phyloP scores from a whole-genome alignment of 2,797 vertebrate genomes.

The Graptemys geographica region DNA sequence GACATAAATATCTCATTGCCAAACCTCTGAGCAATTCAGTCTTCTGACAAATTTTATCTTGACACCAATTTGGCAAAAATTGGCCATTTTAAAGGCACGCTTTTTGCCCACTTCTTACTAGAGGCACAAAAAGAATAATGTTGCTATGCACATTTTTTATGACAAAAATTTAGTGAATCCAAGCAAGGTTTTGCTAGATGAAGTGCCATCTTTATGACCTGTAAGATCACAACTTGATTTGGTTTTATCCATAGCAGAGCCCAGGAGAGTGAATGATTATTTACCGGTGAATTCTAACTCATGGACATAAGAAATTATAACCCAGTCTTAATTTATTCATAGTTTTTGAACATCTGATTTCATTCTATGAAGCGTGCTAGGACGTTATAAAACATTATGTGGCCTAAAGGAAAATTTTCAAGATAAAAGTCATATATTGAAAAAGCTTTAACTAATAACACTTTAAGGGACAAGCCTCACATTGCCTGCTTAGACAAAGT shows the following conservation, averaged over 20 bases:
- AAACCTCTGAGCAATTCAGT: background rate
- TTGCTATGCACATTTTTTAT: constrained; percentile 3
- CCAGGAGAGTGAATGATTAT: constrained; percentile 22
- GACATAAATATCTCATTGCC: background rate
- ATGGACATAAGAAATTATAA: constrained; percentile 16
- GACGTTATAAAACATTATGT: background rate
- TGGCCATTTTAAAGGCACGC: background rate
- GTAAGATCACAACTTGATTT: background rate
- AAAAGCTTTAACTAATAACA: background rate
- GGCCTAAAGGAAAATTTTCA: constrained; percentile 14
- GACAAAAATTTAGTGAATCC: background rate
- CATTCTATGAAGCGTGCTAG: background rate
- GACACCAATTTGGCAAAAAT: background rate
- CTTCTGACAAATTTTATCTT: background rate
- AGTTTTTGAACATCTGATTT: constrained; percentile 5
- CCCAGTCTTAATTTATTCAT: background rate
- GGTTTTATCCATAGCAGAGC: background rate
- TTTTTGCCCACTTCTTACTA: background rate
- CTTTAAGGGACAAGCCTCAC: background rate
- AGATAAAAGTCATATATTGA: background rate
- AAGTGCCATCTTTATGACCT: background rate
- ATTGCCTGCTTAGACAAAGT: background rate
- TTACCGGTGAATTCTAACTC: constrained; percentile 8
- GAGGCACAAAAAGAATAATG: background rate
- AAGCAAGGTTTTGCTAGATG: background rate